Base-by-base conservation (phyloP, 2,888 invertebrate genomes). In the Aplocera efformata region DNA sequence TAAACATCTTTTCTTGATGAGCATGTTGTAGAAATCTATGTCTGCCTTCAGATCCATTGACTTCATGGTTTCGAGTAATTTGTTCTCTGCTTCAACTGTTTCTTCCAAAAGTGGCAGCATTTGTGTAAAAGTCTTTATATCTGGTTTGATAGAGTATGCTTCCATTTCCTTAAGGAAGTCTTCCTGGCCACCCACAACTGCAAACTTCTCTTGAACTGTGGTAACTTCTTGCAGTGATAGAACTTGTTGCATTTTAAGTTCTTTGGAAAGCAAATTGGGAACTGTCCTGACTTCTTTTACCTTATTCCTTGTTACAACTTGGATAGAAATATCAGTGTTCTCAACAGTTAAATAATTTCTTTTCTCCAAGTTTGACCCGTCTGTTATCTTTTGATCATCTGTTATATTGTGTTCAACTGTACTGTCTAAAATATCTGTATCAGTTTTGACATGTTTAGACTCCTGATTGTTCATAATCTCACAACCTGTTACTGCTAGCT, bases 1-100 rank as follows among this genome's bases (percentile, higher is more conserved):
- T 63, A 92, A 79, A 63, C 92, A 92, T 42, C 96, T 90, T 67
- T 92, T 95, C 63, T 94, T 95, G 35, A 98, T 96, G 6, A 98
- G 86, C 81, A 94, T 91, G 73, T 97, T 98, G 64, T 92, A 96
- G 72, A 97, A 96, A 68, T 93, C 93, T 39, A 94, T 90, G 77
- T 98, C 96, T 1, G 93, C 88, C 56, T 88, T 89, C 0, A 96
- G 69, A 6, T 90, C 82, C 26, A 79, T 78, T 44, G 79, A 75
- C 40, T 90, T 90, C 75, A 96, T 91, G 38, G 84, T 75, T 33
- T 78, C 74, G 3, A 97, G 63, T 6, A 97, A 67, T 46, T 90
- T 90, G 35, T 91, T 88, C 73, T 98, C 97, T 8, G 92, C 91
- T 35, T 91, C 85, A 47, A 76, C 64, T 8, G 91, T 91, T 11